Evolutionary conservation across 2,797 vertebrate genomes (phyloP), one percentile per base, ranked within the genome.

Genomic region (Microchirus variegatus): DNA sequence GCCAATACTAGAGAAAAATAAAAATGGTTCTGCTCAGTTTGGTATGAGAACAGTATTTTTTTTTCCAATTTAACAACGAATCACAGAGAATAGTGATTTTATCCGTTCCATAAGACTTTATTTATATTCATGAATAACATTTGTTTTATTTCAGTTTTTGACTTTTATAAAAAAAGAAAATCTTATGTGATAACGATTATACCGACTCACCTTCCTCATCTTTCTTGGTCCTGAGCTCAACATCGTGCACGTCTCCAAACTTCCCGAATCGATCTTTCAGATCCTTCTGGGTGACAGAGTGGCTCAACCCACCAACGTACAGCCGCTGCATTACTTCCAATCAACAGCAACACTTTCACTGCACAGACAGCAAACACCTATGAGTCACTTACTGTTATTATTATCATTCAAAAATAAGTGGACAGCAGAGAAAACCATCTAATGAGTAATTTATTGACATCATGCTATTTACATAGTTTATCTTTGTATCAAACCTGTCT

Each of bases 251-350:
- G 0, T 80, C 84, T 46, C 97, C 97, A 83, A 98, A 99, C 64
- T 96, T 96, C 52, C 93, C 90, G 53, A 99, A 97, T 56, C 95
- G 94, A 88, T 96, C 95, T 73, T 90, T 91, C 35, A 99, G 87
- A 56, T 99, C 97, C 53, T 89, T 93, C 75, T 94, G 78, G 4
- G 96, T 94, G 59, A 98, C 68, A 0, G 80, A 68, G 74, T 94
- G 93, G 68, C 93, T 85, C 45, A 99, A 92, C 10, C 97, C 97
- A 9, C 97, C 97, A 0, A 99, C 53, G 13, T 94, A 98, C 3
- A 99, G 84, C 0, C 97, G 95, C 67, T 80, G 95, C 82, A 81
- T 89, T 2, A 10, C 71, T 82, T 55, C 5, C 22, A 19, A 15
- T 52, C 36, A 37, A 55, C 17, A 1, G 14, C 19, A 19, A 59